These are phyloP conservation scores for Furcula furcula DNA, from an alignment of 2,888 invertebrate species.

Conservation along the genomic window DNA sequence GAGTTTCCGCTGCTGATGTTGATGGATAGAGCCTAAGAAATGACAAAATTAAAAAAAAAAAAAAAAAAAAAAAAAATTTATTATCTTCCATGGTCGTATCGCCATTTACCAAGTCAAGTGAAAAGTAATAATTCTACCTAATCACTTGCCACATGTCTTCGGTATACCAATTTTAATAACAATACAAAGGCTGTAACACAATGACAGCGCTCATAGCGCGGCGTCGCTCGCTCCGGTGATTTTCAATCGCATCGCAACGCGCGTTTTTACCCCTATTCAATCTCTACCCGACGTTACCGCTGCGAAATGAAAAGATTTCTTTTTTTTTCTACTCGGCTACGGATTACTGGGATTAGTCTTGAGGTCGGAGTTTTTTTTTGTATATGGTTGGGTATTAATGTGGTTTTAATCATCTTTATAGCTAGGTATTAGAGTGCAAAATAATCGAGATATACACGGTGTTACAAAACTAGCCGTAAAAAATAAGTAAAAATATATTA, in stretches of 20 bases:
- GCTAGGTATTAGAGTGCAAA: no score
- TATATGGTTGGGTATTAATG: background rate
- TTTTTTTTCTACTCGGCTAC: constrained; percentile 33
- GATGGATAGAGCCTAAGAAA: no score
- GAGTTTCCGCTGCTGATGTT: no score
- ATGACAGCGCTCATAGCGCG: constrained; percentile 54
- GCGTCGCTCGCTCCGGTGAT: constrained; percentile 50
- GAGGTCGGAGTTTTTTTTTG: constrained; percentile 8
- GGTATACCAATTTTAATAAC: constrained; percentile 39
- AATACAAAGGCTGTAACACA: constrained; percentile 31
- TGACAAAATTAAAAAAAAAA: no score
- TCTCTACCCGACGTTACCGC: constrained; percentile 36
- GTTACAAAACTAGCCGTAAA: no score
- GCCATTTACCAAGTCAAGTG: no score
- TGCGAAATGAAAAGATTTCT: constrained; percentile 58
- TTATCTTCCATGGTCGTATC: no score
- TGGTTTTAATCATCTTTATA: no score
- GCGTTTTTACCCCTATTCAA: constrained; percentile 40
- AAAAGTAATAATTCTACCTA: no score
- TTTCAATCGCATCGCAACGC: constrained; percentile 54
- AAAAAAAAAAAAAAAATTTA: no score
- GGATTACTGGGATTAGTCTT: constrained; percentile 14
- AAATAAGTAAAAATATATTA: no score
- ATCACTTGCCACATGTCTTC: constrained; percentile 5
- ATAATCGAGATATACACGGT: no score